Base-by-base conservation (phyloP, 2,797 vertebrate species). In the Notolepis coatsorum region DNA sequence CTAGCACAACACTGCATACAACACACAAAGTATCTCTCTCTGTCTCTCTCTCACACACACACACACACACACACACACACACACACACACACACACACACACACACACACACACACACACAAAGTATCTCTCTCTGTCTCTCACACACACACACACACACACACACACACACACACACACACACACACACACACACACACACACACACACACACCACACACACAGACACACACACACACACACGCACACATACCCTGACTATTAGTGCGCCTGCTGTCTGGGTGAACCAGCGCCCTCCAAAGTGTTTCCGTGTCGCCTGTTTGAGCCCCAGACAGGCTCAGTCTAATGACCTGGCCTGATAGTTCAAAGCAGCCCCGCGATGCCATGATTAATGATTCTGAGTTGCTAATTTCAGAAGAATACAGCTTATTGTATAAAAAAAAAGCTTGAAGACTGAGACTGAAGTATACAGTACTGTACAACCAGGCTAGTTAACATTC, bases 361-460 rank as follows among this genome's bases (percentile, higher is more conserved):
- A 65, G 86, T 92, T 92, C 92, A 93, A 93, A 93, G 91, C 82
- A 41, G 73, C 77, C 68, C 81, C 82, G 82, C 82, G 81, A 82
- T 75, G 67, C 81, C 63, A 85, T 93, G 91, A 93, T 93, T 92
- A 91, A 93, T 93, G 91, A 84, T 91, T 73, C 54, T 79, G 89
- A 91, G 85, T 89, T 53, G 68, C 89, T 89, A 91, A 92, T 92
- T 92, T 88, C 71, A 81, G 76, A 75, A 88, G 88, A 92, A 92
- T 89, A 90, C 88, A 73, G 71, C 77, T 88, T 89, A 88, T 91
- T 89, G 86, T 88, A 90, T 90, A 68, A 86, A 75, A 86, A 41
- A 86, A 77, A 69, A 85, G 53, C 7, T 80, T 75, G 41, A 72
- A 80, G 79, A 80, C 84, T 85, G 86, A 87, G 60, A 50, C 63